Percentiles rank a stretch among this genome's conserved stretches.
These are phyloP conservation scores for Lampropteryx suffumata DNA, from an alignment of 2,888 invertebrate species.

Conservation along the genomic window DNA sequence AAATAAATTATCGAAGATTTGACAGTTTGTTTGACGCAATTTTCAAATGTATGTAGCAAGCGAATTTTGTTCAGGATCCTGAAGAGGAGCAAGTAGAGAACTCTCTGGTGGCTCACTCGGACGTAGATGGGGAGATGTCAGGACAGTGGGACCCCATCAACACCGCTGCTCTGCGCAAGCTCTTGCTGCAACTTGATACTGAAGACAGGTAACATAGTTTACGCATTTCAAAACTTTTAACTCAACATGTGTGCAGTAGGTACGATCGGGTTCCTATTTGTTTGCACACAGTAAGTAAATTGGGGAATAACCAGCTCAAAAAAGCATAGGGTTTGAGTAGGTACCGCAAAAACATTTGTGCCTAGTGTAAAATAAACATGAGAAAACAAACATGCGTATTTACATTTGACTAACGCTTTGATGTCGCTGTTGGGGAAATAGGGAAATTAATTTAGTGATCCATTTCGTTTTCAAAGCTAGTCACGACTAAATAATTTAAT, in stretches of 20 bases:
- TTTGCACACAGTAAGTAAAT: background rate
- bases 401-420: slow-evolving; percentile 1
- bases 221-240: too few species aligned
- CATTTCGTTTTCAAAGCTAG: background rate
- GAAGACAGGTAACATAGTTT: slow-evolving; percentile 65
- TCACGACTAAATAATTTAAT: too few species aligned
- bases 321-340: background rate
- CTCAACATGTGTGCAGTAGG: too few species aligned
- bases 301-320: background rate
- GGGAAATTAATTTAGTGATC: background rate
- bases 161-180: slow-evolving; percentile 68
- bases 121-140: slow-evolving; percentile 47
- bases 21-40: too few species aligned
- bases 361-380: slow-evolving; percentile 2
- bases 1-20: too few species aligned
- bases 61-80: slow-evolving; percentile 55
- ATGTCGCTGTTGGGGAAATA: background rate
- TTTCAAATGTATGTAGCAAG: too few species aligned
- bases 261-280: too few species aligned
- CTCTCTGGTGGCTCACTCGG: slow-evolving; percentile 53
- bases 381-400: background rate
- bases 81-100: slow-evolving; percentile 71
- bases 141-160: slow-evolving; percentile 67
- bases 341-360: slow-evolving; percentile 3
- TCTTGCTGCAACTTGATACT: slow-evolving; percentile 68